Base-by-base conservation (phyloP, 2,888 invertebrate genomes). In the Drosophila aldrichi region DNA sequence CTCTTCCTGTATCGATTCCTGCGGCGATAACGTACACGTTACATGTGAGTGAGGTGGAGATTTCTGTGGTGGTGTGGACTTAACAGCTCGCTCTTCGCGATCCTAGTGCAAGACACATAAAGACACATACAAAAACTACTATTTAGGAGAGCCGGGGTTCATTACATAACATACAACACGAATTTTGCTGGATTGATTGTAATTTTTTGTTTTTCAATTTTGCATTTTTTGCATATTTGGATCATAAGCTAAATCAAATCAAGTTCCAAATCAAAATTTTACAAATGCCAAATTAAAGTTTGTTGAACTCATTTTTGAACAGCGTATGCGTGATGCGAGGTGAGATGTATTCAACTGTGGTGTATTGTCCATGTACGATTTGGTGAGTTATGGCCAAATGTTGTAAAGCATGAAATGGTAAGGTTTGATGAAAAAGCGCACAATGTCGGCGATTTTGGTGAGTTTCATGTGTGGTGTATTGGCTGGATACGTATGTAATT, bases 21-120 rank as follows among this genome's bases (percentile, higher is more conserved):
- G 93, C 89, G 93, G 93, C 74, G 94, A 94, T 80, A 95, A 95
- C 71, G 95, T 93, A 88, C 94, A 94, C 73, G 95, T 95, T 69
- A 95, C 94, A 66, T 95, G 95, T 60, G 94, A 94, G 70, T 95
- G 94, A 91, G 95, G 94, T 74, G 94, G 93, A 74, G 94, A 93
- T 84, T 94, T 92, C 82, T 91, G 90, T 82, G 91, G 87, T 82
- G 92, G 89, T 87, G 92, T 91, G 79, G 92, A 88, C 83, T 93
- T 92, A 88, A 91, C 92, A 79, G 93, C 93, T 88, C 93, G 93
- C 87, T 94, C 95, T 91, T 95, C 95, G 86, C 94, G 94, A 83
- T 94, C 94, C 92, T 94, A 93, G 91, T 92, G 91, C 91, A 92
- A 91, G 85, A 92, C 92, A 92, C 91, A 91, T 91, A 91, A 92